These are phyloP conservation scores for Hystrix brachyura DNA, from an alignment of 2,113 vertebrate genomes.

Conservation along the genomic window DNA sequence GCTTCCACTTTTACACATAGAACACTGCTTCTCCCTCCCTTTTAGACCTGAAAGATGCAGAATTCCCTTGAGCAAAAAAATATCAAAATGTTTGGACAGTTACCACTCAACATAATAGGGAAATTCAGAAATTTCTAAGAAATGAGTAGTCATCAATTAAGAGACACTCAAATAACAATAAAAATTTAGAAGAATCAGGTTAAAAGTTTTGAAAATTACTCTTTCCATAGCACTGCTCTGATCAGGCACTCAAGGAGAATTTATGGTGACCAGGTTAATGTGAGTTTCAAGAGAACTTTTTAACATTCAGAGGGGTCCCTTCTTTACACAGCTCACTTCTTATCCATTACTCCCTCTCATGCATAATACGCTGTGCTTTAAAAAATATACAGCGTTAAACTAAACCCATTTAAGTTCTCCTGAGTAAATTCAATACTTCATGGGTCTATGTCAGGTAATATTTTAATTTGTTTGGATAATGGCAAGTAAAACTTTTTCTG, in stretches of 20 bases:
- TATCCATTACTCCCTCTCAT: neutral
- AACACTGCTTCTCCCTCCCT: neutral
- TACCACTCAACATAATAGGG: neutral
- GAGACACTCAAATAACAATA: conserved; percentile 9
- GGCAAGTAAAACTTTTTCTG: neutral
- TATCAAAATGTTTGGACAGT: conserved; percentile 15
- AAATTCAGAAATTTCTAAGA: conserved; percentile 49
- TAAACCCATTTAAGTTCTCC: neutral
- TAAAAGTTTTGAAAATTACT: neutral
- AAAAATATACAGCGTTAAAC: neutral
- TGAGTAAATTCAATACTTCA: neutral
- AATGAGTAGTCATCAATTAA: neutral
- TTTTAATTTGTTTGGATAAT: conserved; percentile 42
- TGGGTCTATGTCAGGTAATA: neutral
- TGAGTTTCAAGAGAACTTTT: neutral
- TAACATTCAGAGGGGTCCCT: neutral
- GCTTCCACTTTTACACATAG: neutral
- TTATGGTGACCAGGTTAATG: neutral
- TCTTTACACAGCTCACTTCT: neutral
- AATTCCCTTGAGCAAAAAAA: neutral
- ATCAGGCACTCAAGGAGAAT: neutral
- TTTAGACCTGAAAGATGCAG: neutral
- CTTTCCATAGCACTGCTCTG: neutral
- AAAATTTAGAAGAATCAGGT: neutral
- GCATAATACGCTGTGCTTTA: neutral